phyloP scores from a whole-genome alignment of 2,888 invertebrate species.

The Archips xylosteana region DNA sequence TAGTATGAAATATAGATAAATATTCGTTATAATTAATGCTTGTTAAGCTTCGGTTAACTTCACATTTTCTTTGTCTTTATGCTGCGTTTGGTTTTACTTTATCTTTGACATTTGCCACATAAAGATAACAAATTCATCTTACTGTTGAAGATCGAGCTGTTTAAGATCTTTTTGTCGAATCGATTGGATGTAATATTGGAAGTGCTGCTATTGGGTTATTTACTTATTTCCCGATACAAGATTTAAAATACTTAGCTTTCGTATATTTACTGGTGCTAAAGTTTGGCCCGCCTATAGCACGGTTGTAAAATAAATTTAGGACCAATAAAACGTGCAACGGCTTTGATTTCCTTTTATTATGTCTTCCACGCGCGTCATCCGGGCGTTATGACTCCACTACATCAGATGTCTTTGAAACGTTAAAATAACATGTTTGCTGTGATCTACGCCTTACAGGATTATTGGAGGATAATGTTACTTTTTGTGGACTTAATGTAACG shows the following conservation, averaged over 20 bases:
- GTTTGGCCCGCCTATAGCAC: slow-evolving; percentile 42
- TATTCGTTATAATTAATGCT: too few relatives aligned
- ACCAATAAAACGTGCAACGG: slow-evolving; percentile 68
- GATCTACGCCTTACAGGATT: not conserved
- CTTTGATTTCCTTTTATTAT: slow-evolving; percentile 74
- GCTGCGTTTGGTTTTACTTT: too few relatives aligned
- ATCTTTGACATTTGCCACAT: too few relatives aligned
- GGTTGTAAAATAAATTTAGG: slow-evolving; percentile 70
- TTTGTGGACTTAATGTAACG: too few relatives aligned
- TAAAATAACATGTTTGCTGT: not conserved
- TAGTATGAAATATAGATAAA: too few relatives aligned
- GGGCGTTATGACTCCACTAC: slow-evolving; percentile 31
- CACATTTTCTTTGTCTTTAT: too few relatives aligned
- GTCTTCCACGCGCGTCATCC: slow-evolving; percentile 63
- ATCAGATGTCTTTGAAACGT: slow-evolving; percentile 25
- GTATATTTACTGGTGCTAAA: slow-evolving; percentile 35
- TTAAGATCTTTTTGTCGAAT: too few relatives aligned
- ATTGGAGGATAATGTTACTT: not conserved
- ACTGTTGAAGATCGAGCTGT: too few relatives aligned
- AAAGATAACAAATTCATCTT: too few relatives aligned
- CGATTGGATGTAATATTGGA: too few relatives aligned
- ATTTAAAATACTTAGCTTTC: slow-evolving; percentile 28
- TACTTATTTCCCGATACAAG: not conserved
- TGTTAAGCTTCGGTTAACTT: too few relatives aligned
- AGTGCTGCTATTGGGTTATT: too few relatives aligned